Percentiles rank a stretch among this genome's conserved stretches.
phyloP scores from a whole-genome alignment of 2,888 invertebrate species.

The Crossocerus cetratus region DNA sequence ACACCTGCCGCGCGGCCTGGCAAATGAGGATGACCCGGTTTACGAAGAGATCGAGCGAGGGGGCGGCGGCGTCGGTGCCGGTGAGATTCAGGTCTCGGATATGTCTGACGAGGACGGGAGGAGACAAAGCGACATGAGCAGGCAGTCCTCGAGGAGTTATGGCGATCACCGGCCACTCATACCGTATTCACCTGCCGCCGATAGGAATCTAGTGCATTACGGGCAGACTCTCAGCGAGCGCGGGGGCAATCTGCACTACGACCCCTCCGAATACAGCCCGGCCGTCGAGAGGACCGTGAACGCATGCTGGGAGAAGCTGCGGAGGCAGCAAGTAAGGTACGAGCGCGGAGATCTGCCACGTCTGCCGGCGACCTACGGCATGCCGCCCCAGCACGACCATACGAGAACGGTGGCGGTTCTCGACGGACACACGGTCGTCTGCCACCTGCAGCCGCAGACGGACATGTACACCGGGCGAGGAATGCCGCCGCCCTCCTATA shows the following conservation, averaged over 20 bases:
- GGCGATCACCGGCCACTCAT: slow-evolving; percentile 90
- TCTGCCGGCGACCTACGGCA: slow-evolving; percentile 62
- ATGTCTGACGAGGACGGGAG: slow-evolving; percentile 89
- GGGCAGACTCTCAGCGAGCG: slow-evolving; percentile 55
- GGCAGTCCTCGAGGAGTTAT: slow-evolving; percentile 86
- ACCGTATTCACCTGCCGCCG: slow-evolving; percentile 85
- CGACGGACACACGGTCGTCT: slow-evolving; percentile 91
- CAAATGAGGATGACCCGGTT: slow-evolving; percentile 84
- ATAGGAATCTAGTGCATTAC: slow-evolving; percentile 76
- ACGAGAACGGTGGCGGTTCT: slow-evolving; percentile 84
- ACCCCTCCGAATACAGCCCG: slow-evolving; percentile 66
- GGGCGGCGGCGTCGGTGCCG: slow-evolving; percentile 52
- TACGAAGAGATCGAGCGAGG: slow-evolving; percentile 88
- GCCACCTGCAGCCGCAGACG: slow-evolving; percentile 87
- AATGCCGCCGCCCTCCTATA: slow-evolving; percentile 81
- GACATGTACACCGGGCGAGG: slow-evolving; percentile 79
- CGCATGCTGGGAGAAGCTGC: slow-evolving; percentile 72
- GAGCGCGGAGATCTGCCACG: slow-evolving; percentile 72
- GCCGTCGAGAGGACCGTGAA: slow-evolving; percentile 70
- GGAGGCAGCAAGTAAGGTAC: slow-evolving; percentile 72
- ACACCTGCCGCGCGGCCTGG: slow-evolving; percentile 73
- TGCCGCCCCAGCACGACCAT: slow-evolving; percentile 70
- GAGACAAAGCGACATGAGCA: slow-evolving; percentile 85
- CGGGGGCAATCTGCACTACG: slow-evolving; percentile 61
- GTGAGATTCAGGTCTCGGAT: slow-evolving; percentile 86